Evolutionary conservation across 2,113 vertebrate genomes (phyloP).

Genomic region (Phrynocephalus versicolor): DNA sequence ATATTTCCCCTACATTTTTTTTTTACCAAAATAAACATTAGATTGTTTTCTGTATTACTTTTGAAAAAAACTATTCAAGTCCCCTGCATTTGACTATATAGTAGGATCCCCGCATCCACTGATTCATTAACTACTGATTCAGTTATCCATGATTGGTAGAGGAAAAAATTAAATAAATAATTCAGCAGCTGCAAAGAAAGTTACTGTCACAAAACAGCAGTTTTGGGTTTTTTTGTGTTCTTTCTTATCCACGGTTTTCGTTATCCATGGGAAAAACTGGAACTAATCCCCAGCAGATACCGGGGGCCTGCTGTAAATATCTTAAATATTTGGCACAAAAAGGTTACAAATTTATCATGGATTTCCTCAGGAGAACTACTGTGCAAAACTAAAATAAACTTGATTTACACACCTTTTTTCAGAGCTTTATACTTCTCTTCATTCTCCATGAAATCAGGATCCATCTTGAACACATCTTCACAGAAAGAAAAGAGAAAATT

Average conservation of each 20-base stretch:
- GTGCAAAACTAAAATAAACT: slow-evolving; percentile 10
- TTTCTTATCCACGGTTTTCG: too few species aligned
- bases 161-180: too few species aligned
- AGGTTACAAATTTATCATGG: not conserved
- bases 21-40: not conserved
- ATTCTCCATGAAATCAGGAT: slow-evolving; percentile 93
- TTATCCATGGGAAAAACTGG: too few species aligned
- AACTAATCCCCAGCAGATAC: too few species aligned
- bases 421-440: slow-evolving; percentile 96
- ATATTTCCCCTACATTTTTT: not conserved
- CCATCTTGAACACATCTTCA: slow-evolving; percentile 97
- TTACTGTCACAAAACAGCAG: too few species aligned
- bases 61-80: not conserved
- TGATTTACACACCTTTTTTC: slow-evolving; percentile 85
- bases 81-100: not conserved
- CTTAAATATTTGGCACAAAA: not conserved
- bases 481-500: slow-evolving; percentile 38
- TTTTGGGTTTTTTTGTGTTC: too few species aligned
- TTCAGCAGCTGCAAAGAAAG: too few species aligned
- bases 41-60: not conserved
- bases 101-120: too few species aligned
- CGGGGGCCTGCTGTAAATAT: too few species aligned
- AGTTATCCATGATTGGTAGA: too few species aligned
- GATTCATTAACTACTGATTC: too few species aligned
- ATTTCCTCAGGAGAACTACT: not conserved